Base-by-base conservation (phyloP, 1,140 invertebrate species). In the Periplaneta americana region DNA sequence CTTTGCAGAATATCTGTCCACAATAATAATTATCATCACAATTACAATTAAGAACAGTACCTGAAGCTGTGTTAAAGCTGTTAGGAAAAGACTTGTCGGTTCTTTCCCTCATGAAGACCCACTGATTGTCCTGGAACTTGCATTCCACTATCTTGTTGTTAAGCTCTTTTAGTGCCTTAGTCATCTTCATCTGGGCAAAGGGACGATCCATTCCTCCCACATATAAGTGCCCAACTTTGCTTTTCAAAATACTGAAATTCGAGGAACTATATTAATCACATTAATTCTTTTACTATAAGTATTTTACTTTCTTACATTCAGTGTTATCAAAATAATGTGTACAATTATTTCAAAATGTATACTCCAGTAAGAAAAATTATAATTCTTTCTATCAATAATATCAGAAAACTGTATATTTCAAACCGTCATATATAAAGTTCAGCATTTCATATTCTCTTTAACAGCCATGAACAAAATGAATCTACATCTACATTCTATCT, bases 51-150 rank as follows among this genome's bases (percentile, higher is more conserved):
- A 74, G 15, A 37, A 85, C 86, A 84, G 15, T 90, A 97, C 96
- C 92, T 81, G 88, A 85, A 33, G 96, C 97, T 10, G 98, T 99
- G 4, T 90, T 92, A 80, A 88, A 94, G 79, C 94, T 94, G 88
- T 99, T 99, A 2, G 99, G 98, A 88, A 95, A 97, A 2, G 96
- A 98, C 89, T 99, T 99, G 88, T 99, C 99, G 0, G 95, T 98
- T 85, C 99, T 91, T 88, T 98, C 96, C 78, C 98, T 91, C 96
- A 99, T 97, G 86, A 98, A 99, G 74, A 95, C 91, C 99, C 99
- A 99, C 82, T 92, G 87, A 36, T 91, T 89, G 75, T 93, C 90
- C 39, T 94, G 92, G 84, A 89, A 93, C 85, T 94, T 96, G 88
- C 99, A 99, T 90, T 99, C 99, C 57, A 99, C 94, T 75, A 99